These are phyloP conservation scores for Notamacropus eugenii DNA, from an alignment of 2,797 vertebrate species.

Conservation along the genomic window DNA sequence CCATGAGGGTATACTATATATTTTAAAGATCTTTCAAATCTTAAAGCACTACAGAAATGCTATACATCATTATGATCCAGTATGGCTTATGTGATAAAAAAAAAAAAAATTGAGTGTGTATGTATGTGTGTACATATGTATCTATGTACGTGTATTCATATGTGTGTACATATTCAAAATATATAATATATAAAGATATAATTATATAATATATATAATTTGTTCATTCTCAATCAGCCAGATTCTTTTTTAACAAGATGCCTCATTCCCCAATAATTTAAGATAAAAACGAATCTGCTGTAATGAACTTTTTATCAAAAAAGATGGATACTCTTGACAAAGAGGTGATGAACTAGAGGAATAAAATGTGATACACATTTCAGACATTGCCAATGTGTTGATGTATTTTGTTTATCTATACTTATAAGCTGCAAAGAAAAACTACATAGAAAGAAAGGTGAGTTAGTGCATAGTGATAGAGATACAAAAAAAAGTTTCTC, in stretches of 20 bases:
- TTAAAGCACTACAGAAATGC: neutral
- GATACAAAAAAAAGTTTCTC: neutral
- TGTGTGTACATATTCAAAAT: neutral
- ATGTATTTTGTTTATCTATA: neutral
- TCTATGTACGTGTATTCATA: neutral
- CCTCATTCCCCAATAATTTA: neutral
- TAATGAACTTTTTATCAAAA: neutral
- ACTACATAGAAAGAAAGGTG: neutral
- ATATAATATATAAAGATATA: neutral
- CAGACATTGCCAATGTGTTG: neutral
- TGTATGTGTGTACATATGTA: too few species aligned
- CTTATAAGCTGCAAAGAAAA: neutral
- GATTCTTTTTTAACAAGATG: neutral
- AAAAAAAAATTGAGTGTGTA: neutral
- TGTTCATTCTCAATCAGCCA: neutral
- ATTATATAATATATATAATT: neutral
- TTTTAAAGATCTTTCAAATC: neutral
- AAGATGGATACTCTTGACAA: neutral
- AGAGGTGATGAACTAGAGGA: neutral
- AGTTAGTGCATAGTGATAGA: neutral
- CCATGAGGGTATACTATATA: neutral
- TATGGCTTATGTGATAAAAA: neutral
- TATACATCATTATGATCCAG: neutral
- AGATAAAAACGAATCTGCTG: neutral
- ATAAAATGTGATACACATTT: neutral